Percentiles rank a stretch among this genome's conserved stretches.
Conservation (phyloP, 1,140 invertebrate genomes). For the Meloidogyne exigua region DNA sequence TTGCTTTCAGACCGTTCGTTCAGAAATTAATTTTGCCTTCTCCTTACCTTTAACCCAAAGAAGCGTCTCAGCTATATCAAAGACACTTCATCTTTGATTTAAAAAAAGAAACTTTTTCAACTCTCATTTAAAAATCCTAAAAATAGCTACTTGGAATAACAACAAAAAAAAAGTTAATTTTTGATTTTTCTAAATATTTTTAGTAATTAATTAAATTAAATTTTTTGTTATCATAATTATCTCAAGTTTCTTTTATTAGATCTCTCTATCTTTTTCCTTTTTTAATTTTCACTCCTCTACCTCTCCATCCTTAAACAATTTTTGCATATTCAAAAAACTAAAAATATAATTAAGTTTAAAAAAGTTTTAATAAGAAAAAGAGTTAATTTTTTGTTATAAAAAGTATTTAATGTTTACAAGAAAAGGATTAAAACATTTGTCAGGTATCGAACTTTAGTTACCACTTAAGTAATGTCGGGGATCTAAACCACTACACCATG, state of each 20-base stretch:
- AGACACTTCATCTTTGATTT: slow-evolving; percentile 1
- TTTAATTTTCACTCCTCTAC: background rate
- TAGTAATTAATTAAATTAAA: too few species aligned
- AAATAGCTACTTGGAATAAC: background rate
- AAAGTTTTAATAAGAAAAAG: too few species aligned
- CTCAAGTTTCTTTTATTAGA: background rate
- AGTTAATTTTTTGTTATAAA: too few species aligned
- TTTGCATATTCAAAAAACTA: too few species aligned
- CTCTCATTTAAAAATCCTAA: background rate
- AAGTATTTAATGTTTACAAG: too few species aligned
- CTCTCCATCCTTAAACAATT: background rate
- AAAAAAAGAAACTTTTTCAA: background rate
- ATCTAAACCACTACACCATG: too few species aligned
- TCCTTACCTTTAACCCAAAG: slow-evolving; percentile 10
- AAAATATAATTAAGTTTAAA: too few species aligned
- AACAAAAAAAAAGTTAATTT: background rate
- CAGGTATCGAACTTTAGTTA: too few species aligned
- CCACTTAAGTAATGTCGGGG: too few species aligned
- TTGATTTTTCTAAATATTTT: too few species aligned
- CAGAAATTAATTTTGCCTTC: slow-evolving; percentile 18
- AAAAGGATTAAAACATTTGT: too few species aligned
- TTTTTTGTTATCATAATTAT: background rate
- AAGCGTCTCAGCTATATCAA: slow-evolving; percentile 18
- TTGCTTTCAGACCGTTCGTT: background rate
- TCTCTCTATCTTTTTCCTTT: background rate